Evolutionary conservation across 2,113 vertebrate genomes (phyloP), one percentile per base, ranked within the genome.

Genomic region (Corythoichthys intestinalis): DNA sequence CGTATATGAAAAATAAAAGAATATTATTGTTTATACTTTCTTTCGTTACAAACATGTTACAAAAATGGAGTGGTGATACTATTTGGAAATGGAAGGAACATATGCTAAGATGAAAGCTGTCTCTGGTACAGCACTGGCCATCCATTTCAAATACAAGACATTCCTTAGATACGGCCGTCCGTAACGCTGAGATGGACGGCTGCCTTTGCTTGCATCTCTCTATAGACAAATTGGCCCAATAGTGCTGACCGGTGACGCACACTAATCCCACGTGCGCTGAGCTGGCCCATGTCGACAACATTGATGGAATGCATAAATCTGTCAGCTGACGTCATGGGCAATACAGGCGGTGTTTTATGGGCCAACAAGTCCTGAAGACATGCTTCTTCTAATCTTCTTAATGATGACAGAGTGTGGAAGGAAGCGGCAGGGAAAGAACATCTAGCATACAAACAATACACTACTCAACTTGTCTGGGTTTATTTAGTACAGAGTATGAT

Each of bases 291-390:
- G 77, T 66, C 53, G 71, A 78, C 74, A 69, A 79, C 80, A 83
- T 78, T 83, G 83, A 83, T 83, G 81, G 85, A 85, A 85, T 84
- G 80, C 78, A 86, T 83, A 81, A 86, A 85, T 58, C 81, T 83
- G 80, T 84, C 78, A 46, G 46, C 60, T 12, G 66, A 58, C 71
- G 67, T 73, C 79, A 77, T 47, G 74, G 17, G 1, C 1, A 47
- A 69, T 79, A 74, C 69, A 35, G 69, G 64, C 61, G 38, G 38
- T 12, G 65, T 87, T 83, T 85, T 64, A 69, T 76, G 72, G 34
- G 17, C 9, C 35, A 15, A 56, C 52, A 15, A 34, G 53, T 47
- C 12, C 3, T 10, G 2, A 70, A 34, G 41, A 66, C 69, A 50
- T 4, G 12, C 11, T 14, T 58, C 37, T 73, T 84, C 59, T 70